These are phyloP conservation scores for Drosophila sproati DNA, from an alignment of 1,140 invertebrate genomes.

Conservation along the genomic window DNA sequence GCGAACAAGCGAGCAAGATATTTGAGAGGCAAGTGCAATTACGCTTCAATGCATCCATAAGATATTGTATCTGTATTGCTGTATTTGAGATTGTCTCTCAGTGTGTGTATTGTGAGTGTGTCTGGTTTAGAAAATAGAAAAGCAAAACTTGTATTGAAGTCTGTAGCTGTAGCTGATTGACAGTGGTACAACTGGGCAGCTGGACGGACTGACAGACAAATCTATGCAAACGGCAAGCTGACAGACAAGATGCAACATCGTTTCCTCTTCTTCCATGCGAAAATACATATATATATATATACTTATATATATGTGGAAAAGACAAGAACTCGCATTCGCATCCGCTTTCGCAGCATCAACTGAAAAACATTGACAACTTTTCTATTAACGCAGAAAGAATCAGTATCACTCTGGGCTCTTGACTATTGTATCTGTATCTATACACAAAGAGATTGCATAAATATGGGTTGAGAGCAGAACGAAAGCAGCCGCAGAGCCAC, in stretches of 20 bases:
- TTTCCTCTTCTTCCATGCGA: neutral
- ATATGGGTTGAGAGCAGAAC: constrained; percentile 30
- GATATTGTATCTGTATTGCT: constrained; percentile 67
- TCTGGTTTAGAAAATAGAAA: constrained; percentile 30
- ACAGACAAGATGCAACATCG: constrained; percentile 34
- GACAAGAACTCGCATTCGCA: constrained; percentile 44
- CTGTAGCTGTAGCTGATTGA: constrained; percentile 38
- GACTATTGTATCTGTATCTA: constrained; percentile 55
- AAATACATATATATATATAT: constrained; percentile 2
- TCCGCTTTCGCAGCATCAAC: constrained; percentile 15
- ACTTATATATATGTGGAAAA: neutral
- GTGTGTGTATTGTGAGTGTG: constrained; percentile 22
- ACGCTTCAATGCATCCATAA: constrained; percentile 76
- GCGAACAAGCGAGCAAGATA: neutral
- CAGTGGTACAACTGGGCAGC: constrained; percentile 40
- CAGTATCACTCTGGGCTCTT: constrained; percentile 18
- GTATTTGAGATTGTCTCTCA: constrained; percentile 30
- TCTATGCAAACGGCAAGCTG: constrained; percentile 56
- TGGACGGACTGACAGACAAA: constrained; percentile 1
- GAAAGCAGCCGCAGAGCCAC: neutral
- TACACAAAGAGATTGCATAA: constrained; percentile 67
- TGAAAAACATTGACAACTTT: constrained; percentile 77
- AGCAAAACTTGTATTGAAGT: constrained; percentile 39
- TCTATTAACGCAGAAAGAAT: constrained; percentile 69
- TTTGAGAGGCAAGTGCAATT: constrained; percentile 68